Evolutionary conservation across 2,888 invertebrate species (phyloP).

Genomic region (Hemithea aestivaria): DNA sequence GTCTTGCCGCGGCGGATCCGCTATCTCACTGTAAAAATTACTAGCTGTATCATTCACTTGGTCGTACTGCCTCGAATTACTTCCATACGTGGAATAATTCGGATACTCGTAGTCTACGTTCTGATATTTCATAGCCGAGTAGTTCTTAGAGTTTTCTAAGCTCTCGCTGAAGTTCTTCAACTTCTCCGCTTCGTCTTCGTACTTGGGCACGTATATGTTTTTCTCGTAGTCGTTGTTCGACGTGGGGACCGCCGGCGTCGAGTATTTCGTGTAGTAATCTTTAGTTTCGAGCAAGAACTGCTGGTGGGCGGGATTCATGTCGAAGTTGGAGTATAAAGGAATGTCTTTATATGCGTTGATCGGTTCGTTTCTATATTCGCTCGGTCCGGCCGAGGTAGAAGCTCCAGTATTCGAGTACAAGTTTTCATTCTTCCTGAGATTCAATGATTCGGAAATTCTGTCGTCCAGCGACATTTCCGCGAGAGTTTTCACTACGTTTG

Average conservation of each 20-base stretch:
- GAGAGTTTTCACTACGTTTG: conserved; percentile 38
- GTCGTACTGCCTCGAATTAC: conserved; percentile 44
- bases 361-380: conserved; percentile 30
- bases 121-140: conserved; percentile 64
- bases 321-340: conserved; percentile 58
- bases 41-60: conserved; percentile 62
- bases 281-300: conserved; percentile 65
- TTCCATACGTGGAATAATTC: conserved; percentile 35
- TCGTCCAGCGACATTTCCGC: conserved; percentile 68
- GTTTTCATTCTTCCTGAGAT: conserved; percentile 67
- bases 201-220: conserved; percentile 66
- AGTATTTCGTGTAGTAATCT: conserved; percentile 67
- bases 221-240: conserved; percentile 59
- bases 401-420: conserved; percentile 51
- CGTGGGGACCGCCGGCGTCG: conserved; percentile 47
- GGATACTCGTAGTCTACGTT: conserved; percentile 52
- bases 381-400: conserved; percentile 34
- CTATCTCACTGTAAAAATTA: conserved; percentile 65
- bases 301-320: conserved; percentile 53
- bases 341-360: conserved; percentile 50
- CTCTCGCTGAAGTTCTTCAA: conserved; percentile 62
- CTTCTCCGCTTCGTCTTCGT: conserved; percentile 60
- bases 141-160: conserved; percentile 66
- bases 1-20: conserved; percentile 32
- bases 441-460: conserved; percentile 69